Conservation (phyloP, 2,113 vertebrate species). For the Bombycilla garrulus region DNA sequence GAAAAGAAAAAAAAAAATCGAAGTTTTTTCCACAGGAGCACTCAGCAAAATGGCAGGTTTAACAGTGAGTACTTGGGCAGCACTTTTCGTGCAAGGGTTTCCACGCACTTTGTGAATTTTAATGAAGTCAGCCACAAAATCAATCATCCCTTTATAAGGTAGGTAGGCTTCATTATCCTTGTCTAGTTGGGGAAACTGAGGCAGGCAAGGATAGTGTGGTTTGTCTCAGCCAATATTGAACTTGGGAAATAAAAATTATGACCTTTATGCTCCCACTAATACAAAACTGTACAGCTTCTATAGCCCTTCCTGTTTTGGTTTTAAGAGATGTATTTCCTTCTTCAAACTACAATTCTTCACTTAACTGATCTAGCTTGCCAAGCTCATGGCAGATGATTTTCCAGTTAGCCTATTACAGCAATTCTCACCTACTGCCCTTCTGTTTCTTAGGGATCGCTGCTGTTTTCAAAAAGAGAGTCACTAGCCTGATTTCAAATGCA, state of each 20-base stretch:
- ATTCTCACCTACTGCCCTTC: background rate
- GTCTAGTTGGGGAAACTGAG: constrained; percentile 2
- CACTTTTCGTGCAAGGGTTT: constrained; percentile 8
- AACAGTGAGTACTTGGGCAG: background rate
- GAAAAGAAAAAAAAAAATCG: background rate
- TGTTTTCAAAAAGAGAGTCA: background rate
- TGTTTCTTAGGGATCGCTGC: background rate
- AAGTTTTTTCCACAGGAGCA: background rate
- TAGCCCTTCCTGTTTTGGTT: background rate
- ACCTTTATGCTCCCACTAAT: background rate
- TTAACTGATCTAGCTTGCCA: background rate
- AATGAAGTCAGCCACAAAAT: constrained; percentile 20
- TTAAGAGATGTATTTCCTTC: background rate
- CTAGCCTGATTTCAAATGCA: background rate
- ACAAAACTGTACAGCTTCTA: background rate
- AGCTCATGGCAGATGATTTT: background rate
- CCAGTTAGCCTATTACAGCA: background rate
- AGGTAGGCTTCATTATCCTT: background rate
- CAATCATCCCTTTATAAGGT: background rate
- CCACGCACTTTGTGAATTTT: constrained; percentile 1
- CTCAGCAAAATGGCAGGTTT: constrained; percentile 29
- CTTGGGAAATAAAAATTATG: background rate
- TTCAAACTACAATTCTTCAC: background rate
- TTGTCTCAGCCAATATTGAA: background rate
- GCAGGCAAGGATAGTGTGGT: background rate